Evolutionary conservation across 2,797 vertebrate genomes (phyloP).

Genomic region (Platalea minor): DNA sequence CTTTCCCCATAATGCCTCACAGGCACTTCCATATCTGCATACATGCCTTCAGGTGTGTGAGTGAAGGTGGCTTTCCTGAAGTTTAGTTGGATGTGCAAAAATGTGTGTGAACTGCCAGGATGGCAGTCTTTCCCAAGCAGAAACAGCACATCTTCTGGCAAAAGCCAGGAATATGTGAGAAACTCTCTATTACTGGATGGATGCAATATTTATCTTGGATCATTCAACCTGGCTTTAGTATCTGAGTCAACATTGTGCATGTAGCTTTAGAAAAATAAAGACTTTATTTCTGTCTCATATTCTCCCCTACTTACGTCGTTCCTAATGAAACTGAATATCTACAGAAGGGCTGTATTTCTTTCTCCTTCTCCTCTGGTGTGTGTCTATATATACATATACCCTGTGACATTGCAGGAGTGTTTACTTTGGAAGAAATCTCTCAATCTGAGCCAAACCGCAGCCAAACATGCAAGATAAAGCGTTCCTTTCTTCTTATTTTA

Average conservation of each 20-base stretch:
- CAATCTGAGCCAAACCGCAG: not conserved
- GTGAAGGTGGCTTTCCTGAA: not conserved
- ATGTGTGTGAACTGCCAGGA: not conserved
- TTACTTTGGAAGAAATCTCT: constrained; percentile 12
- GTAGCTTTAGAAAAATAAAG: not conserved
- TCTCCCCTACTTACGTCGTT: not conserved
- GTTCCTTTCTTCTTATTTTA: not conserved
- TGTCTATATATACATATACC: not conserved
- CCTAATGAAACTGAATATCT: not conserved
- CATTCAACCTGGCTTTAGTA: not conserved
- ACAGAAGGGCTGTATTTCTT: not conserved
- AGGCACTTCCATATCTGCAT: accelerated
- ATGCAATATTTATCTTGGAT: not conserved
- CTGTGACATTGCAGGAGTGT: not conserved
- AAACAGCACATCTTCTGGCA: not conserved
- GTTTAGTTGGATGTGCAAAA: not conserved
- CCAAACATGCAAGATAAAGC: not conserved
- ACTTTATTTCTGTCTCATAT: not conserved
- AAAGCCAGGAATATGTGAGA: not conserved
- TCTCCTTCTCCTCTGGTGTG: not conserved
- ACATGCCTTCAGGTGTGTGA: not conserved
- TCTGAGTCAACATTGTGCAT: not conserved
- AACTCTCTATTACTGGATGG: not conserved
- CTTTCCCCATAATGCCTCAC: accelerated
- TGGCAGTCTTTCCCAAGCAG: not conserved